phyloP scores from a whole-genome alignment of 64 coral and sea anemone genomes.

The Stichodactyla mertensii region DNA sequence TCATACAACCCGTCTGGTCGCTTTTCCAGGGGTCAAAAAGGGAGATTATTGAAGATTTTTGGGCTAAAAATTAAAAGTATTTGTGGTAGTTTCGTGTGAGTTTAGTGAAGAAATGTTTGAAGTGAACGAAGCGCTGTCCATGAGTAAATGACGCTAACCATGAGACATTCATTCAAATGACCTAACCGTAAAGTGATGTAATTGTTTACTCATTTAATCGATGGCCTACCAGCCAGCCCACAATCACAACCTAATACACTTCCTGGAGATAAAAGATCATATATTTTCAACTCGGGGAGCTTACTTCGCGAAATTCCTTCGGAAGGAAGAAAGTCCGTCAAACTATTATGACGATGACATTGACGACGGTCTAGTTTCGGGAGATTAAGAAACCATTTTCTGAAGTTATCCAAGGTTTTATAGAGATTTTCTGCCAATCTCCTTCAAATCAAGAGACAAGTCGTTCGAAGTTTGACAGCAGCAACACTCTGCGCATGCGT shows the following conservation, averaged over 20 bases:
- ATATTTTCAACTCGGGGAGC: not conserved
- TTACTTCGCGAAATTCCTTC: not conserved
- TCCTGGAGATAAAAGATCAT: slow-evolving; percentile 2
- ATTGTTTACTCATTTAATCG: slow-evolving; percentile 56
- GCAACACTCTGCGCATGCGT: not conserved
- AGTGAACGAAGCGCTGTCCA: not conserved
- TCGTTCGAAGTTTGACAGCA: not conserved
- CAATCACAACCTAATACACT: slow-evolving; percentile 10
- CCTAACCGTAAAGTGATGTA: slow-evolving; percentile 60
- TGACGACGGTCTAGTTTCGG: not conserved
- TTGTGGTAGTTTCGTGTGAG: not conserved
- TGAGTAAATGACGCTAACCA: slow-evolving; percentile 35
- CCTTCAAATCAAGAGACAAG: not conserved
- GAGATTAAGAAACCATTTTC: not conserved
- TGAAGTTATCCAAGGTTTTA: not conserved
- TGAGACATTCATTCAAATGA: slow-evolving; percentile 43
- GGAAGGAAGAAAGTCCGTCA: not conserved
- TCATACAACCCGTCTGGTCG: not conserved
- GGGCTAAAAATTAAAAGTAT: not conserved
- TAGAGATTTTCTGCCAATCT: not conserved
- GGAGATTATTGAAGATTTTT: not conserved
- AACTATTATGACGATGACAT: not conserved
- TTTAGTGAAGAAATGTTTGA: not conserved
- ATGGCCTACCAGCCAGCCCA: slow-evolving; percentile 40
- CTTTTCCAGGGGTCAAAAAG: not conserved